Evolutionary conservation across 2,113 vertebrate genomes (phyloP), one percentile per base, ranked within the genome.

Genomic region (Crotalus helleri): DNA sequence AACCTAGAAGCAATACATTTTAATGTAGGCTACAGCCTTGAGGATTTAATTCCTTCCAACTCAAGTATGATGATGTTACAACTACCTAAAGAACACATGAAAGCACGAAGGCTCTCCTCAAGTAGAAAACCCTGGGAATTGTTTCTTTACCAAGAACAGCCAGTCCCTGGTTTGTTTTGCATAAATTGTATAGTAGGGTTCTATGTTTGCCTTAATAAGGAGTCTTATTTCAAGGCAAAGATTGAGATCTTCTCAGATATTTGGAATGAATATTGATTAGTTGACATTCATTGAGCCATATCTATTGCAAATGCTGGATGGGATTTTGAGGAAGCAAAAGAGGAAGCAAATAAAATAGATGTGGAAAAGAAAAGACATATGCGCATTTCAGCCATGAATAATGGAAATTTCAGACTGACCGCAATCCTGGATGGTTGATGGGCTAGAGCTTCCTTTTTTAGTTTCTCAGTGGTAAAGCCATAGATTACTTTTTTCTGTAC

Each of bases 101-200:
- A 9, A 90, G 39, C 24, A 6, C 17, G 39, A 26, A 2, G 11
- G 26, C 33, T 87, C 9, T 53, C 39, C 46, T 92, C 91, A 74
- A 61, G 8, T 21, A 51, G n/a, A 92, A 88, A 33, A 92, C 49
- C 85, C n/a, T 11, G 85, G 17, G 46, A 9, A 44, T 26, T 5
- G 92, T 15, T 21, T 92, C 24, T 88, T 13, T 91, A 89, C 58
- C 95, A 29, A 93, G 91, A 93, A 61, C 13, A 93, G 7, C n/a
- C 87, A n/a, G 29, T 90, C 96, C 92, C 64, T 88, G 87, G 5
- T 90, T 95, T 93, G 69, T 8, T 94, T 81, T 96, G 81, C 15
- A 15, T 93, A 93, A 95, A 89, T 49, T 33, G n/a, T 1, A n/a
- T 93, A 44, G 44, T 90, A 55, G 87, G 90, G 94, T 46, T 92